These are phyloP conservation scores for Leptopilina clavipes DNA, from an alignment of 1,140 invertebrate genomes.

Conservation along the genomic window DNA sequence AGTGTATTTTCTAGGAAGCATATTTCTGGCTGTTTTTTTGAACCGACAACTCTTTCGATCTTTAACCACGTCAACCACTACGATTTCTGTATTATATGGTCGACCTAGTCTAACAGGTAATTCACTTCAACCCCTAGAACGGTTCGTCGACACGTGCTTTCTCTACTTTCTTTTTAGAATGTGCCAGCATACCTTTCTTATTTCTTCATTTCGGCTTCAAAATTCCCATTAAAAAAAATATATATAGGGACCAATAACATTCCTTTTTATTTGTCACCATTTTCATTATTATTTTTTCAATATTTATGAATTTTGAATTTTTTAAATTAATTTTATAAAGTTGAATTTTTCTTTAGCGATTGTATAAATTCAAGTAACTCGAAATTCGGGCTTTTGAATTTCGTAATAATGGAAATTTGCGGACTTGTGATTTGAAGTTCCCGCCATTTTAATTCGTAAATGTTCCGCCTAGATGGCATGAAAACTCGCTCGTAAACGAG, in stretches of 20 bases:
- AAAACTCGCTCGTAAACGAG: too few species aligned
- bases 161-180: conserved; percentile 47
- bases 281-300: too few species aligned
- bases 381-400: too few species aligned
- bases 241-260: background rate
- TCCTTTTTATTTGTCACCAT: background rate
- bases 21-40: background rate
- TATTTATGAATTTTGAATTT: too few species aligned
- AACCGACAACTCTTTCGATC: conserved; percentile 9
- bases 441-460: too few species aligned
- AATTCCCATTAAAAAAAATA: background rate
- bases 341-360: too few species aligned
- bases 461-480: too few species aligned
- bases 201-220: conserved; percentile 37
- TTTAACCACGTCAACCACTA: conserved; percentile 45
- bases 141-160: conserved; percentile 56
- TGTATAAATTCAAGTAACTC: too few species aligned
- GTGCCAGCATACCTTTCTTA: conserved; percentile 33
- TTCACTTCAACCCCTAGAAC: conserved; percentile 47
- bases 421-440: too few species aligned
- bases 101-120: conserved; percentile 65
- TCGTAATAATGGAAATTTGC: too few species aligned
- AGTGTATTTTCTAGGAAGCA: conserved; percentile 8
- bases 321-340: too few species aligned
- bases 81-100: conserved; percentile 46